Evolutionary conservation across 2,888 invertebrate genomes (phyloP).

Genomic region (Barypeithes pellucidus): DNA sequence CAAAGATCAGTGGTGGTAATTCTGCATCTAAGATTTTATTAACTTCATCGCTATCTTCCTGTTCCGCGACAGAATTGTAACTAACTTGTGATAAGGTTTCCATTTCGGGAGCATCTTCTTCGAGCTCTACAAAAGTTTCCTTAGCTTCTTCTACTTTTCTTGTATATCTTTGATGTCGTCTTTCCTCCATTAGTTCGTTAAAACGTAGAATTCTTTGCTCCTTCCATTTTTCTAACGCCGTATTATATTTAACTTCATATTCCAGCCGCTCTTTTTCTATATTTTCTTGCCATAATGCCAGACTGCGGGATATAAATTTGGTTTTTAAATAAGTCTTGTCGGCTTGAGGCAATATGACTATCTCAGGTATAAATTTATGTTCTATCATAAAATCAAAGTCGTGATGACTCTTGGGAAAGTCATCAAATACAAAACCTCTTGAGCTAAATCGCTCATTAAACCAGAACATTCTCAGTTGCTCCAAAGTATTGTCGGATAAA

Average conservation of each 20-base stretch:
- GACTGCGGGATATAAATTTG: constrained; percentile 58
- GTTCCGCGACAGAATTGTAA: constrained; percentile 71
- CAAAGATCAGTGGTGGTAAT: constrained; percentile 69
- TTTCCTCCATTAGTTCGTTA: constrained; percentile 63
- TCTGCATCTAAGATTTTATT: constrained; percentile 64
- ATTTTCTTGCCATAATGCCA: constrained; percentile 66
- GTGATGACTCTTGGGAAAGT: constrained; percentile 74
- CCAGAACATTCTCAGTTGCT: constrained; percentile 73
- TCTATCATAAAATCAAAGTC: constrained; percentile 74
- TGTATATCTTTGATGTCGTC: constrained; percentile 62
- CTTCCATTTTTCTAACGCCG: constrained; percentile 61
- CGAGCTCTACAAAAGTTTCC: constrained; percentile 14
- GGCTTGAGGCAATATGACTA: constrained; percentile 73
- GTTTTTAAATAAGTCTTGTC: constrained; percentile 59
- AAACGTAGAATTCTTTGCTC: constrained; percentile 59
- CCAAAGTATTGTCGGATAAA: constrained; percentile 70
- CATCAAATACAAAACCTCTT: constrained; percentile 76
- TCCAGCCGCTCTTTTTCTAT: constrained; percentile 66
- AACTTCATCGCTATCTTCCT: constrained; percentile 71
- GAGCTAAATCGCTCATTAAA: constrained; percentile 71
- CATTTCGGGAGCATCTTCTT: constrained; percentile 6
- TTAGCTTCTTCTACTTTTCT: constrained; percentile 55
- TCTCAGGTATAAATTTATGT: constrained; percentile 72
- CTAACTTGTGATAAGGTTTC: constrained; percentile 62
- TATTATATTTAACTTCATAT: constrained; percentile 54